Evolutionary conservation across 2,113 vertebrate genomes (phyloP), one percentile per base, ranked within the genome.

Genomic region (Rhegmatorhina hoffmannsi): DNA sequence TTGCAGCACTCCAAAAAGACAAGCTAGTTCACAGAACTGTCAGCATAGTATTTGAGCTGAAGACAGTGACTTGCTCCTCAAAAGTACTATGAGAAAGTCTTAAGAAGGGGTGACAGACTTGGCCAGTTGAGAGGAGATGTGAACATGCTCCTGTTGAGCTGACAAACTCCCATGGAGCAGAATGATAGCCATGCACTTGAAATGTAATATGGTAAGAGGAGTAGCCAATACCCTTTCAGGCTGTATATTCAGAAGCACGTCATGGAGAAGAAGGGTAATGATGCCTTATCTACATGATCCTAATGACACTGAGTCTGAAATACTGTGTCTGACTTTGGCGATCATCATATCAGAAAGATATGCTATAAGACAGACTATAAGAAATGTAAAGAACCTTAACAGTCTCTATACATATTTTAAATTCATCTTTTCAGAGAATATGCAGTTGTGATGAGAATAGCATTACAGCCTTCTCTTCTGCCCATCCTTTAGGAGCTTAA

Each of bases 261-360:
- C 83, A 90, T 89, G 92, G 89, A 92, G 87, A 84, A 91, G 63
- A 81, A 79, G 88, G n/a, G 84, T 90, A 66, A 80, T 87, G 55
- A 68, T 87, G 62, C 69, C 62, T 96, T 90, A 47, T 79, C 53
- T 89, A 43, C 73, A 43, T 70, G 53, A 76, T 68, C 49, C 52
- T 62, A 52, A 46, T 72, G 85, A 75, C 83, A 46, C 40, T n/a
- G 67, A 44, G 70, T 46, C 40, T 86, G 36, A 72, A 95, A 60
- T 83, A 36, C 2, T 40, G 20, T 47, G 33, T 29, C 26, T 53
- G 64, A 40, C 60, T 91, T 77, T 25, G 18, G 60, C 34, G 8
- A 73, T 70, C 11, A 5, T 92, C 46, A 44, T 62, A 36, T 67
- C 59, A 77, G 53, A 92, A 82, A 74, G 70, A 55, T 66, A 23